These are phyloP conservation scores for Teleiodes luculella DNA, from an alignment of 2,888 invertebrate species.

Conservation along the genomic window DNA sequence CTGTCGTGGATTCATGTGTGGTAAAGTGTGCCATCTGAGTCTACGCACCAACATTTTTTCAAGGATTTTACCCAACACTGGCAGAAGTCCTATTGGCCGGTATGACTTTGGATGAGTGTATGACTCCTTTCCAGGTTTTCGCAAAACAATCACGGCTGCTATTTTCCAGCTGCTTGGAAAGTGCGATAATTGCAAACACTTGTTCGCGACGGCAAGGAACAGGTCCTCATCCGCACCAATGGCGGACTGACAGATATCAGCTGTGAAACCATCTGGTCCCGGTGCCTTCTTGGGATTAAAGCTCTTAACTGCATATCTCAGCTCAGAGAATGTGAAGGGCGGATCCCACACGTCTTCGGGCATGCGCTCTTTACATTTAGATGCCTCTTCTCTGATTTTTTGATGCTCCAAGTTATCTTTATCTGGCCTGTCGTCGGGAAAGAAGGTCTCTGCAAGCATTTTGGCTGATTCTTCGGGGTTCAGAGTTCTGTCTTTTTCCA, in stretches of 20 bases:
- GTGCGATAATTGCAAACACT: conserved; percentile 20
- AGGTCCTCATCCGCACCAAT: conserved; percentile 7
- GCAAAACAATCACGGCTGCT: conserved; percentile 21
- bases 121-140: conserved; percentile 20
- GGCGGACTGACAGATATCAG: neutral
- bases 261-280: conserved; percentile 22
- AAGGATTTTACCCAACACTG: neutral
- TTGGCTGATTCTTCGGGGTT: neutral
- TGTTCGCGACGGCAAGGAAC: neutral
- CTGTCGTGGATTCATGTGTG: neutral
- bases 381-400: neutral
- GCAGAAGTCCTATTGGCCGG: neutral
- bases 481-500: neutral
- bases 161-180: conserved; percentile 26
- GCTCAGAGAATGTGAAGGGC: conserved; percentile 21
- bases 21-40: neutral
- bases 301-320: conserved; percentile 2
- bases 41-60: neutral
- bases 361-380: neutral
- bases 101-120: conserved; percentile 1
- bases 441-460: neutral
- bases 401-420: neutral
- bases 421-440: neutral
- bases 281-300: conserved; percentile 29
- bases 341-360: conserved; percentile 14